phyloP scores from a whole-genome alignment of 2,113 vertebrate genomes.

The Potamarius usumacintae region DNA sequence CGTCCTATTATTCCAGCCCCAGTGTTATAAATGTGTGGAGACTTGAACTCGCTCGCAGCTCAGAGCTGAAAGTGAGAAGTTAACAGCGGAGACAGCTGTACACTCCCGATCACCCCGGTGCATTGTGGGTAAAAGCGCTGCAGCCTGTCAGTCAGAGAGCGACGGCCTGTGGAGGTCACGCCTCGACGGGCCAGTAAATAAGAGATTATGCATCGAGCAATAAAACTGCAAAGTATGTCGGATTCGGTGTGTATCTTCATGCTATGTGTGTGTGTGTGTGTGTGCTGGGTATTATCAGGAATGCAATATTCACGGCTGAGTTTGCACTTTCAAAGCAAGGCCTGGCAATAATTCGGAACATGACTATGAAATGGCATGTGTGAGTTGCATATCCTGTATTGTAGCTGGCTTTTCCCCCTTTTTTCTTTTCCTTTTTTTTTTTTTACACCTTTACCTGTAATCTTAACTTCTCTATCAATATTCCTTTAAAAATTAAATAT shows the following conservation, averaged over 20 bases:
- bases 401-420: background rate
- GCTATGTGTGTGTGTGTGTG: conserved; percentile 25
- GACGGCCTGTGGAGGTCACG: conserved; percentile 71
- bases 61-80: conserved; percentile 52
- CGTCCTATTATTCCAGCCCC: background rate
- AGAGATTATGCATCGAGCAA: conserved; percentile 78
- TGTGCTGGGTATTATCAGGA: conserved; percentile 46
- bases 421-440: background rate
- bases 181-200: conserved; percentile 68
- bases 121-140: conserved; percentile 64
- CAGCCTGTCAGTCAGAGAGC: conserved; percentile 68
- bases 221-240: conserved; percentile 63
- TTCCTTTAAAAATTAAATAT: too few relatives aligned
- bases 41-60: conserved; percentile 39
- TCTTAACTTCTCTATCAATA: background rate
- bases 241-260: conserved; percentile 18
- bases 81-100: conserved; percentile 54
- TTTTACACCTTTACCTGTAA: conserved; percentile 1
- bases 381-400: conserved; percentile 25
- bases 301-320: conserved; percentile 56
- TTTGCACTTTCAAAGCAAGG: conserved; percentile 52
- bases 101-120: conserved; percentile 61
- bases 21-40: conserved; percentile 4
- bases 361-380: conserved; percentile 30
- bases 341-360: conserved; percentile 43